Evolutionary conservation across 37 sponge, comb jelly and placozoan species (phyloP).

Genomic region (Haliclona indistincta): DNA sequence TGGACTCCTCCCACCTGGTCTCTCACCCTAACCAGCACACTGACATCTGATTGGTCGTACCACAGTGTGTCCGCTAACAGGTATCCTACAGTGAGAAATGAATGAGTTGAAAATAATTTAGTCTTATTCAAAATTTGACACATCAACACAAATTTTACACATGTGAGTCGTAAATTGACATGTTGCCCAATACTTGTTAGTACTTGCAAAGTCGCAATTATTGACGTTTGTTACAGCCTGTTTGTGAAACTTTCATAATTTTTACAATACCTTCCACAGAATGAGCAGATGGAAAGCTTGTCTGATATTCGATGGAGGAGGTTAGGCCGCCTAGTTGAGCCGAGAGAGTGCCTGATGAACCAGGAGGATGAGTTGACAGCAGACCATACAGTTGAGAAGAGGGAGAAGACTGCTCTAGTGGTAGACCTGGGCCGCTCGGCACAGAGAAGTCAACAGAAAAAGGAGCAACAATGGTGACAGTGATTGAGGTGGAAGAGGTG

Average conservation of each 20-base stretch:
- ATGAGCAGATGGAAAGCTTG: conserved; percentile 11
- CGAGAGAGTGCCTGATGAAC: conserved; percentile 33
- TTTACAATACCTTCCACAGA: conserved; percentile 34
- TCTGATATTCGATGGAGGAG: not conserved
- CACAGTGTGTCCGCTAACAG: conserved; percentile 31
- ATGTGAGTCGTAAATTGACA: not conserved
- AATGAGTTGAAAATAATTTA: no score
- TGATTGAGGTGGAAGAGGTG: conserved; percentile 15
- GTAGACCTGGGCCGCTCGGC: not conserved
- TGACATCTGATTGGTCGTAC: conserved; percentile 32
- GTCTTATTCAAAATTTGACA: not conserved
- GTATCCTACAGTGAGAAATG: not conserved
- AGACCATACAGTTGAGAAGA: conserved; percentile 21
- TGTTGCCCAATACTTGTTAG: no score
- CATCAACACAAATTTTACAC: not conserved
- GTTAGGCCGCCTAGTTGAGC: conserved; percentile 28
- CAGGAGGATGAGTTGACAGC: conserved; percentile 38
- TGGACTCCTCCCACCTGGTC: conserved; percentile 51
- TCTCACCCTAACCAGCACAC: conserved; percentile 51
- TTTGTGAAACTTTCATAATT: no score
- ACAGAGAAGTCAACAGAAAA: conserved; percentile 2
- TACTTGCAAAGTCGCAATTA: no score
- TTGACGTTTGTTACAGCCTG: no score
- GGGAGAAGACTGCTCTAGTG: not conserved
- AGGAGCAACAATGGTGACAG: not conserved